Evolutionary conservation across 1,140 invertebrate species (phyloP).

Genomic region (Tetragonula clypearis): DNA sequence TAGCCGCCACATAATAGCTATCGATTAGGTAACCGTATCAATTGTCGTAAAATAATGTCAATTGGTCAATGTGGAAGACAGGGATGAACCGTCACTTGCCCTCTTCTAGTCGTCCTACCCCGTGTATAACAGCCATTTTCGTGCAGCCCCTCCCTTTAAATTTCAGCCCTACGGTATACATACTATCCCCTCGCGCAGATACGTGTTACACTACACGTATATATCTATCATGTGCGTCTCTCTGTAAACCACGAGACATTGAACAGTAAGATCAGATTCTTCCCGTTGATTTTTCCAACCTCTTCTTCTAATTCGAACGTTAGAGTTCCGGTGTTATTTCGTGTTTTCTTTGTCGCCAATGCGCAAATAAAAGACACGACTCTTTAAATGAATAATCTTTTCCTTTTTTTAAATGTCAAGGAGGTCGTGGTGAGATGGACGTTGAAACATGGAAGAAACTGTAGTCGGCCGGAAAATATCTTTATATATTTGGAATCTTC

Average conservation of each 20-base stretch:
- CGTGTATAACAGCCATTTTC: constrained; percentile 76
- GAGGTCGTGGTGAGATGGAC: not conserved
- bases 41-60: constrained; percentile 70
- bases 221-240: not conserved
- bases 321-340: not conserved
- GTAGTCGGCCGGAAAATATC: constrained; percentile 78
- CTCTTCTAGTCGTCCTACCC: constrained; percentile 70
- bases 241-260: not conserved
- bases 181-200: constrained; percentile 44
- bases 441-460: not conserved
- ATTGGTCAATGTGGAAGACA: constrained; percentile 69
- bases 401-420: not conserved
- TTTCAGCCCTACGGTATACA: constrained; percentile 64
- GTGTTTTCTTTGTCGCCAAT: not conserved
- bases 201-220: constrained; percentile 24
- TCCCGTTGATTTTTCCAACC: not conserved
- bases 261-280: not conserved
- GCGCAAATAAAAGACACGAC: not conserved
- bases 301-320: not conserved
- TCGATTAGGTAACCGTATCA: constrained; percentile 69
- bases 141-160: constrained; percentile 76
- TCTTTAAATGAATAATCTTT: not conserved
- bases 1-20: constrained; percentile 73
- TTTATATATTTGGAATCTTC: constrained; percentile 77
- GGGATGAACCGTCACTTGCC: constrained; percentile 69